A percentile compares a stretch with the other conserved stretches of the same genome.
Conservation (phyloP, 2,888 invertebrate species). For the Tetheella fluctuosa region DNA sequence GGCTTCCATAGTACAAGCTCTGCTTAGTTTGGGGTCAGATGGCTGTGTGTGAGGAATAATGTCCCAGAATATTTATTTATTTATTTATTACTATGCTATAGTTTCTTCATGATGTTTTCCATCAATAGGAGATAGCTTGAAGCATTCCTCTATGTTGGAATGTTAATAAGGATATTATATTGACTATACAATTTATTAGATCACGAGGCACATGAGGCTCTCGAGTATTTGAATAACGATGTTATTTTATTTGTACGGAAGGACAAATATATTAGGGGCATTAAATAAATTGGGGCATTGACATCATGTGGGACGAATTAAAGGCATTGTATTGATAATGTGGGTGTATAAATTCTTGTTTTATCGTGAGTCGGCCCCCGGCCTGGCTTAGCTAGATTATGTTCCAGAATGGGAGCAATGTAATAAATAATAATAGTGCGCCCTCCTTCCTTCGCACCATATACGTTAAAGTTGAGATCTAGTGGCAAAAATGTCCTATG, state of each 20-base stretch:
- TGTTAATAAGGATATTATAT: background rate
- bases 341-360: background rate
- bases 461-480: background rate
- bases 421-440: conserved; percentile 4
- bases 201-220: background rate
- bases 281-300: conserved; percentile 1
- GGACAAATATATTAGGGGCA: conserved; percentile 1
- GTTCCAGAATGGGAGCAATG: background rate
- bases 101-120: no score
- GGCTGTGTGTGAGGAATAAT: no score
- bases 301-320: conserved; percentile 2
- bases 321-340: conserved; percentile 4
- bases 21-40: no score
- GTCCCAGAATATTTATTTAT: no score
- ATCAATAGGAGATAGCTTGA: no score
- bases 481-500: background rate
- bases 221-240: background rate
- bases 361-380: conserved; percentile 8
- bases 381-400: background rate
- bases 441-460: background rate
- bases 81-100: no score
- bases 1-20: no score
- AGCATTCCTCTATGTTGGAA: background rate
- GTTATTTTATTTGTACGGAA: background rate
- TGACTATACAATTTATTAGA: background rate